A percentile compares a stretch with the other conserved stretches of the same genome.
Conservation (phyloP, 2,113 vertebrate genomes). For the Lepus americanus region DNA sequence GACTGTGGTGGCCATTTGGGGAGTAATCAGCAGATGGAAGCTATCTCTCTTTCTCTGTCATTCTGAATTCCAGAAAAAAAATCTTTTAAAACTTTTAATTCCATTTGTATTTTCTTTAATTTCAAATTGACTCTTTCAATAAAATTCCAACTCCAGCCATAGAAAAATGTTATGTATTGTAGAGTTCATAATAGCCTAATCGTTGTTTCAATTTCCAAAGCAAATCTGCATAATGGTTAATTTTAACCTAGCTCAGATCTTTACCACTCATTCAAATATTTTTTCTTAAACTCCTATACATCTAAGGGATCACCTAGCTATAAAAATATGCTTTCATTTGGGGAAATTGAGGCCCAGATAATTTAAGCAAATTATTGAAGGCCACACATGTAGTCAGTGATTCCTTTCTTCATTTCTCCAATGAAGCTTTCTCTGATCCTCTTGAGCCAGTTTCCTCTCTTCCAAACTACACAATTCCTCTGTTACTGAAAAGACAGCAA, state of each 20-base stretch:
- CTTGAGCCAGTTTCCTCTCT: neutral
- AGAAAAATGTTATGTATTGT: neutral
- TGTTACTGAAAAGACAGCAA: neutral
- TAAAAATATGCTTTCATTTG: neutral
- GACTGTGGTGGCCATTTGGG: too few relatives aligned
- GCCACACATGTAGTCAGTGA: neutral
- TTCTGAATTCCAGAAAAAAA: too few relatives aligned
- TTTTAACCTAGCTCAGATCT: neutral
- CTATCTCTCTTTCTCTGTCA: too few relatives aligned
- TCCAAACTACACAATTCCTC: neutral
- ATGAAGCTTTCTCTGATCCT: neutral
- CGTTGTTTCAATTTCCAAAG: neutral
- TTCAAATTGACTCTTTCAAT: slow-evolving; percentile 3
- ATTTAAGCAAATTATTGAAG: neutral
- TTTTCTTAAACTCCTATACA: neutral
- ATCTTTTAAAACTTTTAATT: too few relatives aligned
- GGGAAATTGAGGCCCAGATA: neutral
- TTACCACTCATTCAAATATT: neutral
- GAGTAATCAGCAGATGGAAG: too few relatives aligned
- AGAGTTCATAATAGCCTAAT: neutral
- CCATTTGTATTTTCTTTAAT: neutral
- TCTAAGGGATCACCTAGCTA: neutral
- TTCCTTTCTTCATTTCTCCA: neutral
- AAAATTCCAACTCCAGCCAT: neutral
- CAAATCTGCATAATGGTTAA: neutral